Evolutionary conservation across 2,888 invertebrate species (phyloP).

Genomic region (Pardosa pseudoannulata): DNA sequence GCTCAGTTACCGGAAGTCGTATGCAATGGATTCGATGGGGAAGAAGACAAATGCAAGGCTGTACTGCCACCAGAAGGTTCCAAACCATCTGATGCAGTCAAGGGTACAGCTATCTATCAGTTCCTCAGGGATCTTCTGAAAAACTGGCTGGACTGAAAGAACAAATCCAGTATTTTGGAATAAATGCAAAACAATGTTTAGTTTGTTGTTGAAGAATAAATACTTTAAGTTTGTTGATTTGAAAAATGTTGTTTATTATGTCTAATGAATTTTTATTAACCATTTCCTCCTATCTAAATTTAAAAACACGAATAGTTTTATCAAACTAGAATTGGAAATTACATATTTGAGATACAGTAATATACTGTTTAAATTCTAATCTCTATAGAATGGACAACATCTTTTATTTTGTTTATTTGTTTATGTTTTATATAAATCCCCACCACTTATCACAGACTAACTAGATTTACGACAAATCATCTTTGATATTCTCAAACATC

Average conservation of each 20-base stretch:
- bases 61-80: constrained; percentile 49
- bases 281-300: no score
- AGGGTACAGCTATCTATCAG: constrained; percentile 17
- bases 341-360: no score
- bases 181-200: not conserved
- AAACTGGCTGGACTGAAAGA: constrained; percentile 44
- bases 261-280: no score
- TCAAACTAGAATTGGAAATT: no score
- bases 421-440: no score
- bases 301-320: no score
- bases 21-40: constrained; percentile 42
- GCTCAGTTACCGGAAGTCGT: constrained; percentile 56
- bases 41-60: constrained; percentile 30
- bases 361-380: no score
- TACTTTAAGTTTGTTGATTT: not conserved
- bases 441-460: no score
- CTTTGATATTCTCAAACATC: no score
- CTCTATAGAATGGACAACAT: no score
- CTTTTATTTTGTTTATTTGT: no score
- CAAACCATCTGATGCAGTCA: constrained; percentile 8
- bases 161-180: not conserved
- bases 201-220: constrained; percentile 1
- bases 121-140: constrained; percentile 23
- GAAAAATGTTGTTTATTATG: not conserved
- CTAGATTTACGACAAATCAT: no score